Evolutionary conservation across 64 coral and sea anemone genomes (phyloP).

Genomic region (Actinia tenebrosa): DNA sequence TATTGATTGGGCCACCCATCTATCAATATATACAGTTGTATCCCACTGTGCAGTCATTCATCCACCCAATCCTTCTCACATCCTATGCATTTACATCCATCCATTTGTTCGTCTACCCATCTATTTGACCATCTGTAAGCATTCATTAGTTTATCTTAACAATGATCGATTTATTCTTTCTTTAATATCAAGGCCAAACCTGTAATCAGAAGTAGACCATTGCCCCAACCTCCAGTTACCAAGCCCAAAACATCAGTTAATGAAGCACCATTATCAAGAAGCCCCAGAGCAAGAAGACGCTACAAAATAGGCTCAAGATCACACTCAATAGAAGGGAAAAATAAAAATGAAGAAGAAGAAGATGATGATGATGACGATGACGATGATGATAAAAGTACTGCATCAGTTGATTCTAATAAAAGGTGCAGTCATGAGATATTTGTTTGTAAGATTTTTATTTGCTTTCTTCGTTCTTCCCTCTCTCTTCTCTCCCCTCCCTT

Average conservation of each 20-base stretch:
- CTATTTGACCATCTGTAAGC: not conserved
- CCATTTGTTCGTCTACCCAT: not conserved
- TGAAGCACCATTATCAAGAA: conserved; percentile 64
- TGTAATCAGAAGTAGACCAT: conserved; percentile 19
- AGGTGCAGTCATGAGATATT: conserved; percentile 23
- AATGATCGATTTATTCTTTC: not conserved
- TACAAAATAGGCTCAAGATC: conserved; percentile 64
- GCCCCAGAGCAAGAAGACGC: conserved; percentile 61
- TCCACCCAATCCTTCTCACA: not conserved
- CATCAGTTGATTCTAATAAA: conserved; percentile 65
- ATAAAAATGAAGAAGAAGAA: not conserved
- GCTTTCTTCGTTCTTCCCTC: no score
- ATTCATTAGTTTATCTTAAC: no score
- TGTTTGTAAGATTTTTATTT: not conserved
- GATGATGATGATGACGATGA: conserved; percentile 63
- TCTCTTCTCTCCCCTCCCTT: no score
- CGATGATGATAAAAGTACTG: conserved; percentile 41
- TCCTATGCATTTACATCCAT: not conserved
- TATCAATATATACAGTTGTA: no score
- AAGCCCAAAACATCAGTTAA: not conserved
- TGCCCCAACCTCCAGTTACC: conserved; percentile 34
- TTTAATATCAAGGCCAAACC: not conserved
- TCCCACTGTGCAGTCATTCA: no score
- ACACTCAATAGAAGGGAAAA: conserved; percentile 22
- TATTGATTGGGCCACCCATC: no score